Evolutionary conservation across 2,113 vertebrate genomes (phyloP).

Genomic region (Erpornis zantholeuca): DNA sequence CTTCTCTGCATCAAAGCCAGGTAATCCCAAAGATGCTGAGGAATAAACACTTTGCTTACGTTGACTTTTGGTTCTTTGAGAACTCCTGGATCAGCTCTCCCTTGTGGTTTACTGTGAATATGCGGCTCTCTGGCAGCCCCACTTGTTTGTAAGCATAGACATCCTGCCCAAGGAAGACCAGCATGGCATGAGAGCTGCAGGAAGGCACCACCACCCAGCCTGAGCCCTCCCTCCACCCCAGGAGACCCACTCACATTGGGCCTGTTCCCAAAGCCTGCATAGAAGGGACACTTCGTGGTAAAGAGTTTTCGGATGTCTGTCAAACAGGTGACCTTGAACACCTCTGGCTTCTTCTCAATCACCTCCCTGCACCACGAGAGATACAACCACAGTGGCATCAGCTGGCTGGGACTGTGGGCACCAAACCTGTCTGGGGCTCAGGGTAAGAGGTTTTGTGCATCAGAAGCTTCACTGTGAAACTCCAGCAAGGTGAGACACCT

Average conservation of each 20-base stretch:
- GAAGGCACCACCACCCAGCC: neutral
- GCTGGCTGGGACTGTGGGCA: neutral
- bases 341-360: conserved; percentile 93
- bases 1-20: neutral
- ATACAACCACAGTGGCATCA: neutral
- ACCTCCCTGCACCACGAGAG: conserved; percentile 80
- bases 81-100: conserved; percentile 90
- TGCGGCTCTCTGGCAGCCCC: conserved; percentile 79
- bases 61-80: conserved; percentile 85
- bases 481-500: neutral
- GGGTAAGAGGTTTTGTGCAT: neutral
- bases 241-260: conserved; percentile 75
- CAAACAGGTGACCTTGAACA: conserved; percentile 91
- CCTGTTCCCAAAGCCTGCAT: conserved; percentile 92
- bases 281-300: conserved; percentile 78
- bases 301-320: conserved; percentile 89
- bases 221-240: neutral
- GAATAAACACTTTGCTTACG: conserved; percentile 68
- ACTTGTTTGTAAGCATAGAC: conserved; percentile 87
- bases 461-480: neutral
- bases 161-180: conserved; percentile 59
- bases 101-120: conserved; percentile 92
- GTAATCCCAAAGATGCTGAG: neutral
- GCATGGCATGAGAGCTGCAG: neutral
- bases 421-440: neutral